A percentile compares a stretch with the other conserved stretches of the same genome.
These are phyloP conservation scores for Palythoa caribaeorum DNA, from an alignment of 92 coral and sea anemone species.

Conservation along the genomic window DNA sequence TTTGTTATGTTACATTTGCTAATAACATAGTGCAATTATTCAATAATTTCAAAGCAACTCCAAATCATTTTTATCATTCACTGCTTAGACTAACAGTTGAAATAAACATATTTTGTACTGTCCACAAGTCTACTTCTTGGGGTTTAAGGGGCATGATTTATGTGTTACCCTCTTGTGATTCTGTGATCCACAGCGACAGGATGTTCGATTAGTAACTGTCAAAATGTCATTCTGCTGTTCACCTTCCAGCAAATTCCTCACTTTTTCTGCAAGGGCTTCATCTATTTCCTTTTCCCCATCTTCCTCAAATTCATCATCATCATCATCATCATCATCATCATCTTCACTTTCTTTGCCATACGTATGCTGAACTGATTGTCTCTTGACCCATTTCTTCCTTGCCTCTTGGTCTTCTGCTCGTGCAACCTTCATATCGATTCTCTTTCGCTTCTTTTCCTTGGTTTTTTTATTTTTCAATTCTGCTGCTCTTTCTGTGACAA, in stretches of 20 bases:
- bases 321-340: conserved; percentile 20
- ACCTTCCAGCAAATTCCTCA: conserved; percentile 11
- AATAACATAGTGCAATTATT: background rate
- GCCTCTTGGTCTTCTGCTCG: conserved; percentile 67
- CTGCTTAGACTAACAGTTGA: conserved; percentile 4
- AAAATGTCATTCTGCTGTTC: conserved; percentile 14
- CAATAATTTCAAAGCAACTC: background rate
- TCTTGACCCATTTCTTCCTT: conserved; percentile 65
- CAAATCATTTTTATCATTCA: background rate
- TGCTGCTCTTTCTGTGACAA: conserved; percentile 34
- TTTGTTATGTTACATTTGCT: background rate
- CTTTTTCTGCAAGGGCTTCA: conserved; percentile 25
- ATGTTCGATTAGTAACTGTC: conserved; percentile 8
- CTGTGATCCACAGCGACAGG: conserved; percentile 45
- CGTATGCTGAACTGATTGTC: conserved; percentile 52
- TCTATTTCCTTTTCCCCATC: conserved; percentile 22
- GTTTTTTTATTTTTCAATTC: conserved; percentile 37
- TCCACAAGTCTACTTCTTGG: background rate
- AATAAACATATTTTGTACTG: conserved; percentile 2
- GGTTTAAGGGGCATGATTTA: conserved; percentile 37
- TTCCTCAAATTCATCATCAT: conserved; percentile 4
- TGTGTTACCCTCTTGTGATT: conserved; percentile 42
- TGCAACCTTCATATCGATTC: conserved; percentile 35
- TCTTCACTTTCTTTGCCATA: conserved; percentile 60
- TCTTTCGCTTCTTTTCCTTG: conserved; percentile 26